Percentiles rank a stretch among this genome's conserved stretches.
Conservation (phyloP, 2,888 invertebrate species). For the Brachyptera putata region DNA sequence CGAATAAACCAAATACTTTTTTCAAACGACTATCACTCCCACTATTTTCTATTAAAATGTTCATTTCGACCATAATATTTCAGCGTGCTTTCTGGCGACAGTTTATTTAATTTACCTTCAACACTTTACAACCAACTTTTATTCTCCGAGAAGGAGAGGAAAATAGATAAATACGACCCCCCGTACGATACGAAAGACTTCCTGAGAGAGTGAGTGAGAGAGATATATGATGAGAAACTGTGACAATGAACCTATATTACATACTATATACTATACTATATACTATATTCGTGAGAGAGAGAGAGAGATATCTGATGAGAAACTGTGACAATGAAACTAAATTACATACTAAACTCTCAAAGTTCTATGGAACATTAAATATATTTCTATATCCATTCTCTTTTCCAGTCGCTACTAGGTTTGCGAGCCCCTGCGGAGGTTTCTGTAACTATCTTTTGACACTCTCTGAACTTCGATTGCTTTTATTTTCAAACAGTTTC, state of each 20-base stretch:
- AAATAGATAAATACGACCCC: too few species aligned
- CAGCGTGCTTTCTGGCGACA: too few species aligned
- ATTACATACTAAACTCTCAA: background rate
- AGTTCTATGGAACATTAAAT: background rate
- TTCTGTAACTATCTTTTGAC: background rate
- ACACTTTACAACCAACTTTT: too few species aligned
- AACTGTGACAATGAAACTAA: background rate
- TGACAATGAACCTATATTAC: conserved; percentile 1
- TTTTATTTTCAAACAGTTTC: background rate
- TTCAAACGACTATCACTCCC: too few species aligned
- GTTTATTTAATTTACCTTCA: too few species aligned
- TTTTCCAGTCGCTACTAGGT: background rate
- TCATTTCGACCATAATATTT: too few species aligned
- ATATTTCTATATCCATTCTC: background rate
- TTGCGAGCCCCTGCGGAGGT: background rate
- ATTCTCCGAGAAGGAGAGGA: background rate
- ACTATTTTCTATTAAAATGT: too few species aligned
- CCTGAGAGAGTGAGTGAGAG: background rate
- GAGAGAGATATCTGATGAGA: background rate
- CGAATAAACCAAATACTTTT: too few species aligned
- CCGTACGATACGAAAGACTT: background rate
- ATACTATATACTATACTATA: too few species aligned
- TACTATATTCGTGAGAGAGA: too few species aligned
- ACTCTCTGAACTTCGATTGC: background rate
- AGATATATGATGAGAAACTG: background rate